Evolutionary conservation across 1,140 invertebrate genomes (phyloP).

Genomic region (Grapholita molesta): DNA sequence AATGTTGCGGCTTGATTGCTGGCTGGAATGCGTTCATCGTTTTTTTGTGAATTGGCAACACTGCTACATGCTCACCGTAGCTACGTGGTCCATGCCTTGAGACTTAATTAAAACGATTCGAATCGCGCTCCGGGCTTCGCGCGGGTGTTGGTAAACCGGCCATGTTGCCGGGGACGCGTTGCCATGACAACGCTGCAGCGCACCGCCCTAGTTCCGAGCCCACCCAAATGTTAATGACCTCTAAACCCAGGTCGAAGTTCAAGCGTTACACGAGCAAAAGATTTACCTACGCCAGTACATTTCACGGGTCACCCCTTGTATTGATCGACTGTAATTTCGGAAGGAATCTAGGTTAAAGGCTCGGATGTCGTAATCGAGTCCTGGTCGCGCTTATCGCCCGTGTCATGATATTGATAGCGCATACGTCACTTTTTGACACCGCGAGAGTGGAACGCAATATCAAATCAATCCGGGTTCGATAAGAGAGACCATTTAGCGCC

Average conservation of each 20-base stretch:
- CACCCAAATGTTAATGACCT: conserved; percentile 77
- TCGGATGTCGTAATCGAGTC: conserved; percentile 2
- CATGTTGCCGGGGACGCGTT: conserved; percentile 45
- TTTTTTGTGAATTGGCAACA: no score
- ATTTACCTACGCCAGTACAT: conserved; percentile 60
- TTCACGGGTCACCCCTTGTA: conserved; percentile 64
- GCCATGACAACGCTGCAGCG: conserved; percentile 63
- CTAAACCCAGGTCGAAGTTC: conserved; percentile 76
- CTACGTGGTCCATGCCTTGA: not conserved
- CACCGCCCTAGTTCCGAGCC: conserved; percentile 63
- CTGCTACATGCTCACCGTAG: no score
- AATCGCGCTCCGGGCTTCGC: not conserved
- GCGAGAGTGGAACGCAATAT: not conserved
- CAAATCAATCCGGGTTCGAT: no score
- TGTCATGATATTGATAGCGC: no score
- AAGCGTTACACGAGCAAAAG: conserved; percentile 69
- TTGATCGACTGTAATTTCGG: conserved; percentile 57
- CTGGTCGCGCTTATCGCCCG: not conserved
- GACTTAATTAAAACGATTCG: not conserved
- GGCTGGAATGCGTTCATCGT: no score
- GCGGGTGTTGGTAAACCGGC: conserved; percentile 37
- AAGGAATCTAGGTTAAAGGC: conserved; percentile 61
- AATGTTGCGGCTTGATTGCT: no score
- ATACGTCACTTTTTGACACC: not conserved
- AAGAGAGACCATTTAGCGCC: no score